phyloP scores from a whole-genome alignment of 2,888 invertebrate species.

The Ectemnius continuus region DNA sequence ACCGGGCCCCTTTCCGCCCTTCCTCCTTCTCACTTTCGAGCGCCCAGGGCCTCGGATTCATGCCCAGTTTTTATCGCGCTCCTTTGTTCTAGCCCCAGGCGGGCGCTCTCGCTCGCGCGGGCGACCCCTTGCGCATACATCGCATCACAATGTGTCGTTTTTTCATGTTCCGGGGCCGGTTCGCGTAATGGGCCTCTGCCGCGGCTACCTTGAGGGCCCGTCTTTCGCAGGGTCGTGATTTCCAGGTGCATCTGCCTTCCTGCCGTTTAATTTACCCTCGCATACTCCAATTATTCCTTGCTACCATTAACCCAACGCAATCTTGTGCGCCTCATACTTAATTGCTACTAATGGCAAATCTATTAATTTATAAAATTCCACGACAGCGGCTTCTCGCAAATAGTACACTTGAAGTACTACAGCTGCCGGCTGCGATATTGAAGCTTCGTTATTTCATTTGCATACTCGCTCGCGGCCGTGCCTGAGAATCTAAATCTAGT shows the following conservation, averaged over 20 bases:
- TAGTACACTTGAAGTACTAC: too few relatives aligned
- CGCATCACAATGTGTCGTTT: constrained; percentile 76
- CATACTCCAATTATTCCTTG: background rate
- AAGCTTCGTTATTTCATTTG: constrained; percentile 60
- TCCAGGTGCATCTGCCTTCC: constrained; percentile 32
- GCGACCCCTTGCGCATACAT: constrained; percentile 68
- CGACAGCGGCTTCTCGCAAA: too few relatives aligned
- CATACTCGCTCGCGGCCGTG: constrained; percentile 65
- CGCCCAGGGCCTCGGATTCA: constrained; percentile 59
- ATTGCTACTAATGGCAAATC: too few relatives aligned
- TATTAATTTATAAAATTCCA: too few relatives aligned
- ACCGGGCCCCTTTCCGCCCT: constrained; percentile 44
- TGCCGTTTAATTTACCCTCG: constrained; percentile 16
- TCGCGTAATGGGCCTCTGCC: constrained; percentile 59
- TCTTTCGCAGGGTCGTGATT: constrained; percentile 46
- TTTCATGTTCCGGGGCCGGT: constrained; percentile 68
- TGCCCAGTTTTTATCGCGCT: constrained; percentile 73
- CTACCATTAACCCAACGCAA: too few relatives aligned
- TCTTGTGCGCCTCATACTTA: too few relatives aligned
- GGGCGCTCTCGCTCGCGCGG: constrained; percentile 18
- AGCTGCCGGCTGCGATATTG: too few relatives aligned
- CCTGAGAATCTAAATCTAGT: constrained; percentile 58
- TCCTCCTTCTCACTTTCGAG: constrained; percentile 33
- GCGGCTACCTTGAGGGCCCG: constrained; percentile 48
- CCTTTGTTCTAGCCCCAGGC: constrained; percentile 75